Base-by-base conservation (phyloP, 2,797 vertebrate species). In the Pelochelys cantorii region DNA sequence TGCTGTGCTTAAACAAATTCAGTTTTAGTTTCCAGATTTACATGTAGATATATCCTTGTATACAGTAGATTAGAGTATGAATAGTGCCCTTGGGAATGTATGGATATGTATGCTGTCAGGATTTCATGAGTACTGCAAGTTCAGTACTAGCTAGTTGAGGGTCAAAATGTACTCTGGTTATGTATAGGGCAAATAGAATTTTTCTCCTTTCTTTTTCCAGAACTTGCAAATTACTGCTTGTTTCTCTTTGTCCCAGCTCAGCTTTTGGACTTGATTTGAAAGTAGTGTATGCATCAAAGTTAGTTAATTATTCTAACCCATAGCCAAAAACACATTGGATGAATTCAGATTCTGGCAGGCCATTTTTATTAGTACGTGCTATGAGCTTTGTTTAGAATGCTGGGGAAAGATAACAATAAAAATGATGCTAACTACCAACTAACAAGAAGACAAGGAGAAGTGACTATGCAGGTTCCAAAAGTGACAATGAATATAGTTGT, bases 21-120 rank as follows among this genome's bases (percentile, higher is more conserved):
- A 89, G 13, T 89, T 79, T 92, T 91, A 84, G 86, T 90, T 96
- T 94, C 59, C 55, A 86, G 84, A 93, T 88, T 94, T 97, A 22
- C 82, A 90, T 96, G 95, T 74, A 93, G 86, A 92, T 95, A 18
- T 92, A 85, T 97, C 97, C 95, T 13, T 82, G 37, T 52, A 7
- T 88, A 59, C 56, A 42, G 90, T 80, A 85, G 68, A 57, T 94
- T 97, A 95, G 79, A 59, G 96, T 83, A 92, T 37, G 56, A 92
- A 78, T 83, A 89, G 82, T 95, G 65, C 74, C 78, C 90, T 89
- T 48, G 59, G 81, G 20, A 92, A 85, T 89, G 87, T 90, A 80
- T 90, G 90, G 68, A 94, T 81, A 11, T 86, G 89, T 56, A 92
- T 95, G 53, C 84, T 91, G 87, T 83, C 84, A 94, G 75, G 53